These are phyloP conservation scores for Drosophila simulans DNA, from an alignment of 1,140 invertebrate species.

Conservation along the genomic window DNA sequence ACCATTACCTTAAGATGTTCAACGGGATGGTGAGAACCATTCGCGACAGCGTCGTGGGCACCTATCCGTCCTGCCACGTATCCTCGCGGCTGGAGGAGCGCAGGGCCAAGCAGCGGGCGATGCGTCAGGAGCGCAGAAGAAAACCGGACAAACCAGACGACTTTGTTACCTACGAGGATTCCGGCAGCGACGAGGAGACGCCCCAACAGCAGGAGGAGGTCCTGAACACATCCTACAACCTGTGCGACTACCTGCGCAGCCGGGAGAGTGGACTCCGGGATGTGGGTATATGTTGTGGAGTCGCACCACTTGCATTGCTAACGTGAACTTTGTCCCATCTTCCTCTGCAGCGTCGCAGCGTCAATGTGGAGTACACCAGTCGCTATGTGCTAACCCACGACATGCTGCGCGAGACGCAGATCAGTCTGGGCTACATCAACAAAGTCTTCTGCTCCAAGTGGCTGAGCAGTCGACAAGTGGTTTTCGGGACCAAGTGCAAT, in stretches of 20 bases:
- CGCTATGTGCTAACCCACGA: conserved; percentile 94
- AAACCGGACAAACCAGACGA: conserved; percentile 95
- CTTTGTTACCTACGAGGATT: conserved; percentile 94
- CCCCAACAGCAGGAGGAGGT: conserved; percentile 89
- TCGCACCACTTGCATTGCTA: conserved; percentile 8
- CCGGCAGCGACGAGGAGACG: conserved; percentile 92
- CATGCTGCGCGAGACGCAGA: conserved; percentile 93
- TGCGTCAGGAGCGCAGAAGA: conserved; percentile 89
- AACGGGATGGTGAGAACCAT: conserved; percentile 85
- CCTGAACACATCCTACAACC: conserved; percentile 92
- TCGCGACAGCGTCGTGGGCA: conserved; percentile 85
- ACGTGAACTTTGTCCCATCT: conserved; percentile 12
- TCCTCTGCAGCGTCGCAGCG: conserved; percentile 86
- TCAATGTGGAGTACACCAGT: conserved; percentile 92
- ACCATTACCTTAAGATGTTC: conserved; percentile 66
- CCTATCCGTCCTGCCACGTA: conserved; percentile 90
- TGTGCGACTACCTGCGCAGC: conserved; percentile 92
- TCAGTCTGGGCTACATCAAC: conserved; percentile 94
- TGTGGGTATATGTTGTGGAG: conserved; percentile 78
- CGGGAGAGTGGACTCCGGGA: conserved; percentile 90
- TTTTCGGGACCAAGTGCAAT: conserved; percentile 98
- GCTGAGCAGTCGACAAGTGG: conserved; percentile 96
- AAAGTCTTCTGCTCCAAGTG: conserved; percentile 99
- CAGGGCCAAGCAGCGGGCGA: conserved; percentile 87
- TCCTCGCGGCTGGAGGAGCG: conserved; percentile 90